Percentiles rank a stretch among this genome's conserved stretches.
These are phyloP conservation scores for Melieria picta DNA, from an alignment of 2,888 invertebrate species.

Conservation along the genomic window DNA sequence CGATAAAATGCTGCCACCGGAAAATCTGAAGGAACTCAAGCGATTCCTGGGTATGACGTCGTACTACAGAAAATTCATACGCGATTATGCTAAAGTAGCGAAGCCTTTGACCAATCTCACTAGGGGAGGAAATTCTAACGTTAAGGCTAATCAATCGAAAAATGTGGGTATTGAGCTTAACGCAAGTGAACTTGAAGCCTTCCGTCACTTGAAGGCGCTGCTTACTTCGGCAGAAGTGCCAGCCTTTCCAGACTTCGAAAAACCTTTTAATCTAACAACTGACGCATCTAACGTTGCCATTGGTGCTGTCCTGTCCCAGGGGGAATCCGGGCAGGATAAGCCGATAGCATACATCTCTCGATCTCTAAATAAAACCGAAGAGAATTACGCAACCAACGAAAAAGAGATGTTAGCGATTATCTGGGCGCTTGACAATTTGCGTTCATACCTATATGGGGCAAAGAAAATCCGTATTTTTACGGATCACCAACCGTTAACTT, in stretches of 20 bases:
- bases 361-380: slow-evolving; percentile 23
- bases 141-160: slow-evolving; percentile 33
- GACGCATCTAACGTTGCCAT: slow-evolving; percentile 27
- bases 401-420: background rate
- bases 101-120: slow-evolving; percentile 41
- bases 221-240: slow-evolving; percentile 30
- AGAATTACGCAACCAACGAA: background rate
- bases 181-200: slow-evolving; percentile 19
- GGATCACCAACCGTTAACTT: no score
- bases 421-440: no score
- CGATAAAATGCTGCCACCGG: no score
- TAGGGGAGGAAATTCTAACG: slow-evolving; percentile 27
- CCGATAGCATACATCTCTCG: slow-evolving; percentile 27
- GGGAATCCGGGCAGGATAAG: background rate
- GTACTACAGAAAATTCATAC: slow-evolving; percentile 39
- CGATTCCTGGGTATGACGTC: background rate
- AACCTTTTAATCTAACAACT: slow-evolving; percentile 32
- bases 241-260: slow-evolving; percentile 29
- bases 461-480: no score
- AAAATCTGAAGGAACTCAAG: no score
- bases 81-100: slow-evolving; percentile 37
- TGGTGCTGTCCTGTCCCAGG: slow-evolving; percentile 18
- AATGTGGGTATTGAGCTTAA: slow-evolving; percentile 28
- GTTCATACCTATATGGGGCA: no score
- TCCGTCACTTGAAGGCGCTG: slow-evolving; percentile 27